These are phyloP conservation scores for Limnephilus marmoratus DNA, from an alignment of 2,888 invertebrate genomes.

Conservation along the genomic window DNA sequence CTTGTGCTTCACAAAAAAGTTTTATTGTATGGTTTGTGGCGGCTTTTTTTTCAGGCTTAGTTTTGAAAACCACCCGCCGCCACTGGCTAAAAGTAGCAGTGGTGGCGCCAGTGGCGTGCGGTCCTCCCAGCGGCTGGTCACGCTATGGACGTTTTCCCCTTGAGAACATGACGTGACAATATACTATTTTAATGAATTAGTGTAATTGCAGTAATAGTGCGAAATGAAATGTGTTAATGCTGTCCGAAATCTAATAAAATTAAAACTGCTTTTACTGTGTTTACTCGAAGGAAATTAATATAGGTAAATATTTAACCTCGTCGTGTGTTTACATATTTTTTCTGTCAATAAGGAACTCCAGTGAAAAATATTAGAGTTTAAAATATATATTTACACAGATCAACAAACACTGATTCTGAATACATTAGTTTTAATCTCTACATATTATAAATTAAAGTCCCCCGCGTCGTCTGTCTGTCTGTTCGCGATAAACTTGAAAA, in stretches of 20 bases:
- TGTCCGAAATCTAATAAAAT: background rate
- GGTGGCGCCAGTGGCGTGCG: background rate
- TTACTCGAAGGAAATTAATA: background rate
- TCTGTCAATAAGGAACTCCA: no score
- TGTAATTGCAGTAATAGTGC: background rate
- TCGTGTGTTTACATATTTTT: no score
- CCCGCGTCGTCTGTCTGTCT: no score
- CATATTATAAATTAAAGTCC: no score
- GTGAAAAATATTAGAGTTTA: no score
- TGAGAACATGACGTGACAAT: background rate
- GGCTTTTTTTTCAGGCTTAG: background rate
- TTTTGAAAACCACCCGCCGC: background rate
- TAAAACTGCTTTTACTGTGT: background rate
- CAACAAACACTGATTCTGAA: no score
- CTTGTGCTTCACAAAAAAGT: no score
- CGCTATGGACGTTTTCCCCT: background rate
- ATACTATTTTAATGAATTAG: background rate
- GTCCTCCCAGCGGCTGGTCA: background rate
- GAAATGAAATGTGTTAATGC: background rate
- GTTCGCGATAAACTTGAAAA: no score
- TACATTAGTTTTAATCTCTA: no score
- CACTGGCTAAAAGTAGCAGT: background rate
- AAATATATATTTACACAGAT: no score
- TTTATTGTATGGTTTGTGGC: no score
- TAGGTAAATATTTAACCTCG: no score